These are phyloP conservation scores for Pissodes strobi DNA, from an alignment of 1,140 invertebrate genomes.

Conservation along the genomic window DNA sequence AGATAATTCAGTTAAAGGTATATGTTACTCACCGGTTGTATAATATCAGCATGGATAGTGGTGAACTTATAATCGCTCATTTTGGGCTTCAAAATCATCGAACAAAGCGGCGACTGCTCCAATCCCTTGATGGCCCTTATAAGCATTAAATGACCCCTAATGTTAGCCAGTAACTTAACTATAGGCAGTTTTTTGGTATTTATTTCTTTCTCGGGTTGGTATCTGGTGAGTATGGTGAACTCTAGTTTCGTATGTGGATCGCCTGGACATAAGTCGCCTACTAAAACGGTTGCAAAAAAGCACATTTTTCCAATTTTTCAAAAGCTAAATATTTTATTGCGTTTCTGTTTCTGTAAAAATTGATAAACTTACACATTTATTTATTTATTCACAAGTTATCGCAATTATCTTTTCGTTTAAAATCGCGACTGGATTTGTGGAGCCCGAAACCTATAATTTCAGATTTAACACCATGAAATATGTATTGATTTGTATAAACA, in stretches of 20 bases:
- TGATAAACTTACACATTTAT: no score
- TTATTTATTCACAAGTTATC: no score
- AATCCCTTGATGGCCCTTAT: slow-evolving; percentile 59
- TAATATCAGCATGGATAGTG: not conserved
- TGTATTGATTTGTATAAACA: no score
- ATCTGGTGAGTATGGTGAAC: slow-evolving; percentile 16
- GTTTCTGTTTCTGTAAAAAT: no score
- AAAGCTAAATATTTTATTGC: no score
- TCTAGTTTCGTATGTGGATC: slow-evolving; percentile 16
- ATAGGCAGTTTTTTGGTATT: slow-evolving; percentile 9
- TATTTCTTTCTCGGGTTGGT: not conserved
- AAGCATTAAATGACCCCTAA: slow-evolving; percentile 44
- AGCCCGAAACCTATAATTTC: no score
- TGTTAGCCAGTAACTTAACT: slow-evolving; percentile 23
- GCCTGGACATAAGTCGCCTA: slow-evolving; percentile 9
- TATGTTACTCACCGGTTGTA: slow-evolving; percentile 9
- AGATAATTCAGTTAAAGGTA: not conserved
- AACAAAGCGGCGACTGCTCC: slow-evolving; percentile 53
- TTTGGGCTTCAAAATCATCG: slow-evolving; percentile 51
- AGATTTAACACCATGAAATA: no score
- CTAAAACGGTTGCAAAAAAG: slow-evolving; percentile 11
- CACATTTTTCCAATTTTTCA: no score
- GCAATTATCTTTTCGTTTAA: no score
- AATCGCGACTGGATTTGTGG: no score
- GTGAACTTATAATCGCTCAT: slow-evolving; percentile 48